Base-by-base conservation (phyloP, 92 coral and sea anemone species). In the Metridium senile region DNA sequence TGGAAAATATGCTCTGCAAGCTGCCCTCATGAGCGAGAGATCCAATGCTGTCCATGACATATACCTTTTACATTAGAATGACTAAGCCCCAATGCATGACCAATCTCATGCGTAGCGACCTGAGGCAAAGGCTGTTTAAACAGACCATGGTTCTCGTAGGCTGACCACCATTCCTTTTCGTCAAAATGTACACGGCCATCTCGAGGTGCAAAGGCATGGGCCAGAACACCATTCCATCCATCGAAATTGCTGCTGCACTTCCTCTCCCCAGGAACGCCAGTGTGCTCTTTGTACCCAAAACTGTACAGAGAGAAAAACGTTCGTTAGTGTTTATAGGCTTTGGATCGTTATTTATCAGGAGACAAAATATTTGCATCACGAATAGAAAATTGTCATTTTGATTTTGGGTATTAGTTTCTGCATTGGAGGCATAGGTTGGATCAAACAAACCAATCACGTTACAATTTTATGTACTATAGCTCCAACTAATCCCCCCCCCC, bases 181-280 rank as follows among this genome's bases (percentile, higher is more conserved):
- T 84, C 84, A 66, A 77, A 77, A 61, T 84, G 88, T n/a, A 78
- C 72, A 13, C 88, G 83, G 1, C 84, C 88, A 32, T 78, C 71
- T 21, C 53, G 52, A 20, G 84, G 88, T 0, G 51, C 26, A 54
- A 33, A 78, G 18, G 84, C 80, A 45, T 84, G 88, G 16, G 80
- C 82, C 19, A 83, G 71, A 52, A 49, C 64, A 29, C 82, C 87
- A 18, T 66, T 66, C 72, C 65, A 76, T 1, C 78, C 80, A 43
- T 83, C 87, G 22, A 83, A 83, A 0, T 67, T 78, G 4, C 70
- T 35, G 17, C 71, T 34, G 39, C 82, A 83, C 26, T 68, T 72
- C 23, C 35, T 39, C 72, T 70, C 87, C 11, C 62, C 75, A 16
- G 73, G 82, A 18, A 77, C 66, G 39, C 88, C 80, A 35, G 26